phyloP scores from a whole-genome alignment of 2,797 vertebrate species.

The Alectoris magna region DNA sequence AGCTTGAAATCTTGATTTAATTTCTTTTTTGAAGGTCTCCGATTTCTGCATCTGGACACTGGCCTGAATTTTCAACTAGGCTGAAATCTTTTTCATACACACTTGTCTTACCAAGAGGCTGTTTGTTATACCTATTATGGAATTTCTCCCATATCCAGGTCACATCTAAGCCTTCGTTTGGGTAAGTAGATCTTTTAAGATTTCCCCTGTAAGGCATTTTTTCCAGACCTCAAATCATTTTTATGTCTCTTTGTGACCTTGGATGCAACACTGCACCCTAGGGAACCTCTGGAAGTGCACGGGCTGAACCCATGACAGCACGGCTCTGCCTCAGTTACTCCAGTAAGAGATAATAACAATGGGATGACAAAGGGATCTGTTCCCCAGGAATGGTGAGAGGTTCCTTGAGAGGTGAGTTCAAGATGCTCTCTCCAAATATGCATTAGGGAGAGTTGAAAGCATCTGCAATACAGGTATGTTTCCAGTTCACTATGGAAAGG shows the following conservation, averaged over 20 bases:
- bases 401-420: not conserved
- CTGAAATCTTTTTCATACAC: not conserved
- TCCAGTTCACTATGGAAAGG: not conserved
- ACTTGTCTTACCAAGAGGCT: not conserved
- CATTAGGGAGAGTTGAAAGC: not conserved
- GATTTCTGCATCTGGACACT: not conserved
- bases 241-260: not conserved
- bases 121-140: not conserved
- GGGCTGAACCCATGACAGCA: not conserved
- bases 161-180: not conserved
- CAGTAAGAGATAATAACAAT: not conserved
- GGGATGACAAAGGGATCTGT: not conserved
- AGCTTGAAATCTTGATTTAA: not conserved
- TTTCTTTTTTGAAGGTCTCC: not conserved
- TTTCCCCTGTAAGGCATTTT: not conserved
- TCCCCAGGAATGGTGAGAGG: not conserved
- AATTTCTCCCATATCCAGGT: not conserved
- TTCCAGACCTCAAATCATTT: not conserved
- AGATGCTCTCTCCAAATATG: not conserved
- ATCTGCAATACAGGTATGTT: conserved; percentile 15
- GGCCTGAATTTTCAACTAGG: not conserved
- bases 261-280: not conserved
- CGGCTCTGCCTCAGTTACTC: not conserved
- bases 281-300: not conserved
- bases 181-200: not conserved